A percentile compares a stretch with the other conserved stretches of the same genome.
Conservation (phyloP, 2,113 vertebrate species). For the Rousettus leschenaultii region DNA sequence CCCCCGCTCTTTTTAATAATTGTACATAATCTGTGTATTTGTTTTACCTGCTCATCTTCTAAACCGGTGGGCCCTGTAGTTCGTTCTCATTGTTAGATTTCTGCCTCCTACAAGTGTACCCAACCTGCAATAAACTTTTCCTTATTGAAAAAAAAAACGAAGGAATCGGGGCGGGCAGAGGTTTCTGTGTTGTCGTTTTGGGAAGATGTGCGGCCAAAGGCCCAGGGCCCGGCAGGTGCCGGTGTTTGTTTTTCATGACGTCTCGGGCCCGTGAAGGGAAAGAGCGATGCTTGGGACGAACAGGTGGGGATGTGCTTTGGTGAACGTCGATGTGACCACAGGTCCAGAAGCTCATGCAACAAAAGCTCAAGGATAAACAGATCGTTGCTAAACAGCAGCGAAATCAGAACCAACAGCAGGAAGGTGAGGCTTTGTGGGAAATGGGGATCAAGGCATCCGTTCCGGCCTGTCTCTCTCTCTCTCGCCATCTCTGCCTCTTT, state of each 20-base stretch:
- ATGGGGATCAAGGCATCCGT: rapidly evolving
- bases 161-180: background rate
- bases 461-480: background rate
- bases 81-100: slow-evolving; percentile 43
- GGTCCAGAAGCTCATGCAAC: too few relatives aligned
- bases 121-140: slow-evolving; percentile 67
- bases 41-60: slow-evolving; percentile 35
- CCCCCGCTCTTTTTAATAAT: slow-evolving; percentile 57
- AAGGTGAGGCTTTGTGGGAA: background rate
- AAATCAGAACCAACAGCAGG: rapidly evolving
- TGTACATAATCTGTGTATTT: slow-evolving; percentile 54
- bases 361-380: background rate
- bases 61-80: background rate
- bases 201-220: background rate
- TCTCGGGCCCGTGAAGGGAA: rapidly evolving
- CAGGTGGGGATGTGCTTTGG: rapidly evolving
- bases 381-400: rapidly evolving
- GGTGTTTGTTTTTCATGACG: rapidly evolving
- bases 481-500: too few relatives aligned
- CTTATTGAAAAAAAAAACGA: background rate
- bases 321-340: background rate
- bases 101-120: slow-evolving; percentile 35
- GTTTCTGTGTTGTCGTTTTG: background rate
- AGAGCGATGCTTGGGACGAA: rapidly evolving
- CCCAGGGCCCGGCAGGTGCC: background rate